These are phyloP conservation scores for Staurois parvus DNA, from an alignment of 2,797 vertebrate species.

Conservation along the genomic window DNA sequence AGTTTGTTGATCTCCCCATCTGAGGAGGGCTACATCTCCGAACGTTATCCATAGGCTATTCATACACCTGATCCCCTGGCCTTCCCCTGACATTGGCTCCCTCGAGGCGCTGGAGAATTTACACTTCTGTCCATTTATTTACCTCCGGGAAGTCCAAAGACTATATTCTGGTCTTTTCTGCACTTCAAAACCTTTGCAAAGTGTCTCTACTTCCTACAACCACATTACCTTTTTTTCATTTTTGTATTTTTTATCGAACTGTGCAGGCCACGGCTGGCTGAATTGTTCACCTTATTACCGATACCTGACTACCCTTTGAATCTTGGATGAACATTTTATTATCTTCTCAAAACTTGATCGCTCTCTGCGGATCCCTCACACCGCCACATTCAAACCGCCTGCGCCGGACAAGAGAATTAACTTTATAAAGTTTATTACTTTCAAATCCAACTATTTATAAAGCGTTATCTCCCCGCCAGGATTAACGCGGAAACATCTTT, in stretches of 20 bases:
- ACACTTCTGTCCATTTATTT: too few species aligned
- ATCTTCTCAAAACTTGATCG: background rate
- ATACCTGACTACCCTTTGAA: background rate
- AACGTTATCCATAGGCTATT: too few species aligned
- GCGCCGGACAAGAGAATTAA: background rate
- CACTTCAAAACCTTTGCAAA: too few species aligned
- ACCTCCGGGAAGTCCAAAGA: too few species aligned
- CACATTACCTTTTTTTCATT: background rate
- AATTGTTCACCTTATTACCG: background rate
- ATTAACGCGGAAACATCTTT: constrained; percentile 21
- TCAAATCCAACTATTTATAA: background rate
- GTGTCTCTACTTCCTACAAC: background rate
- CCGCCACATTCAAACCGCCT: background rate
- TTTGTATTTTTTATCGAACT: background rate
- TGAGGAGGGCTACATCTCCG: too few species aligned
- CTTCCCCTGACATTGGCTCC: too few species aligned
- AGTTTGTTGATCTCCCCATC: too few species aligned
- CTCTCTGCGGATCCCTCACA: background rate
- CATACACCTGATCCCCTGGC: too few species aligned
- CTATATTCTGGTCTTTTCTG: too few species aligned
- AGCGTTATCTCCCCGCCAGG: background rate
- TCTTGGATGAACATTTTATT: background rate
- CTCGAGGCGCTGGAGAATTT: too few species aligned
- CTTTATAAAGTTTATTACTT: constrained; percentile 5
- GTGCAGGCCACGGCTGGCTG: background rate